Evolutionary conservation across 2,113 vertebrate species (phyloP), one percentile per base, ranked within the genome.

Genomic region (Petroica traversi): DNA sequence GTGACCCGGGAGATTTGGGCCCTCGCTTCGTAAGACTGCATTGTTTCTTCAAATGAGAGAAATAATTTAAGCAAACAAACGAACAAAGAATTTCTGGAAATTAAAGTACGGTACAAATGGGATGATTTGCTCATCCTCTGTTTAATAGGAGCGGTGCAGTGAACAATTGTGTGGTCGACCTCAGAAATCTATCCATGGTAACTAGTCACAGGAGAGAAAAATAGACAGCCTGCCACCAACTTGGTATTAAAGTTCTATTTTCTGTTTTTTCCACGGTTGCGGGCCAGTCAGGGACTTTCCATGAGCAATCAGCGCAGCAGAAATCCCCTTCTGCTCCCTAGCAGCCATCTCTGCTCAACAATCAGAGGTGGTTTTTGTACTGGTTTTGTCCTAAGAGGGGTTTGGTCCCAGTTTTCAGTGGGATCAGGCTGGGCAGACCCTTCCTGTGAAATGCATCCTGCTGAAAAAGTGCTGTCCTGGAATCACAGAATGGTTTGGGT

Each of bases 41-140:
- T 89, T 97, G 93, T 95, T 96, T 94, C 96, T 91, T 95, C 89
- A 95, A 97, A 96, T 94, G 74, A 91, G 87, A 89, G 89, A 88
- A 95, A 96, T 94, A 95, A 96, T 94, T 95, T 96, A 96, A 94
- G 93, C 84, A 95, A 95, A 97, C 95, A 96, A 96, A 95, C 1
- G 80, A 80, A 93, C 58, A 95, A 96, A 93, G 89, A 79, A 76
- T 94, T 97, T 95, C 78, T 97, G 93, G 94, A 96, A 96, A 97
- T 95, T 91, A 76, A 89, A 95, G 77, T 52, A 79, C 19, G 3
- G 81, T 61, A 79, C 17, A 36, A 89, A 81, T 64, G 80, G 83
- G 88, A 69, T 93, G 91, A 90, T 91, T 93, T 92, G 45, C 81
- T 96, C 95, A 82, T 93, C 91, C 43, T 95, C 73, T 68, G 14